Base-by-base conservation (phyloP, 2,113 vertebrate genomes). In the Oryzias woworae region DNA sequence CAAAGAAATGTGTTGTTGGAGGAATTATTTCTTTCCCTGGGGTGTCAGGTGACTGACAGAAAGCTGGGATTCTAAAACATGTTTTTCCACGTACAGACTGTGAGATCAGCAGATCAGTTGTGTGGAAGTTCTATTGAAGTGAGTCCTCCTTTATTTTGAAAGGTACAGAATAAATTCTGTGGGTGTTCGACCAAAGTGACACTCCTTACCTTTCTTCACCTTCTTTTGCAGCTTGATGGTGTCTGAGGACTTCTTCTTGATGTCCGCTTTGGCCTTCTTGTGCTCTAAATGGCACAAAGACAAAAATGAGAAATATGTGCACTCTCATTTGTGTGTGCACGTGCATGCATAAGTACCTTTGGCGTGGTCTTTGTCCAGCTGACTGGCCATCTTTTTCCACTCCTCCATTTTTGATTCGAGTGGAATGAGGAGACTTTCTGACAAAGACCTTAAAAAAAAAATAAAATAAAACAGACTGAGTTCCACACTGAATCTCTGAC, bases 161-260 rank as follows among this genome's bases (percentile, higher is more conserved):
- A 47, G 16, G 45, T n/a, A 17, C 1, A 46, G 15, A 5, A 4
- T 17, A 14, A 46, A 17, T 28, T 47, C 44, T 14, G 4, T 2
- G 15, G 26, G 18, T 20, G 14, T 46, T 22, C 47, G 5, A 16
- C 13, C 15, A 22, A 44, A 16, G 4, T 0, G 22, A 14, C 8
- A 42, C 3, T 41, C 77, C 86, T 88, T 81, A 94, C 93, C 93
- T 91, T 94, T 94, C 78, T 92, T 94, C 48, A 94, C 90, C 70
- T 94, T 94, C 90, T 94, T 94, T 82, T 94, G 93, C 46, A 94
- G 88, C 69, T 94, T 94, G 74, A 94, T 88, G 3, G 93, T 94
- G 82, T 94, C 93, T 0, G 92, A 93, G 0, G 93, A 94, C 60
- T 93, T 94, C 85, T 94, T 94, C 84, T 94, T 94, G 73, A 94